These are phyloP conservation scores for Herminia tarsipennalis DNA, from an alignment of 2,888 invertebrate genomes.

Conservation along the genomic window DNA sequence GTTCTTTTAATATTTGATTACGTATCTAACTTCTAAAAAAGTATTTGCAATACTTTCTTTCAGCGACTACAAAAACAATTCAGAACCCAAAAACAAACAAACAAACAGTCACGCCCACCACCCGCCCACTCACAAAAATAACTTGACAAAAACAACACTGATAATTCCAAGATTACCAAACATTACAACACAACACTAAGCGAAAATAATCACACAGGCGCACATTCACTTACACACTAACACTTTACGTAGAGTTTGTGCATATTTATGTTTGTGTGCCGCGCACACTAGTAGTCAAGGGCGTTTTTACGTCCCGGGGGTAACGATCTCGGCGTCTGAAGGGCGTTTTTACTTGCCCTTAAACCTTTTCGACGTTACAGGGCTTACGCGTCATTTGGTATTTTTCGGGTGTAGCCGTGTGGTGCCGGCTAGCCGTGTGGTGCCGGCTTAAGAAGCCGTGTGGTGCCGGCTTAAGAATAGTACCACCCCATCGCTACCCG, in stretches of 20 bases:
- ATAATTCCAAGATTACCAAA: slow-evolving; percentile 1
- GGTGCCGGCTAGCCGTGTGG: too few relatives aligned
- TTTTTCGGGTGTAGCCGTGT: slow-evolving; percentile 6
- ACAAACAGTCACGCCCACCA: neutral
- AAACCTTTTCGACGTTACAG: slow-evolving; percentile 32
- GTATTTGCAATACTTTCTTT: too few relatives aligned
- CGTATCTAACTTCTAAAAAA: too few relatives aligned
- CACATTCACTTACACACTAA: slow-evolving; percentile 7
- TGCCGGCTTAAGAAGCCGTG: too few relatives aligned
- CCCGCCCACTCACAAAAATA: neutral
- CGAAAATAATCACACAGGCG: slow-evolving; percentile 4
- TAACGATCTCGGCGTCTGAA: slow-evolving; percentile 51
- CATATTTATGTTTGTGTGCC: slow-evolving; percentile 21
- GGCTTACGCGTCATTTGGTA: slow-evolving; percentile 12
- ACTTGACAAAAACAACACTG: neutral
- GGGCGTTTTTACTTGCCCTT: slow-evolving; percentile 46
- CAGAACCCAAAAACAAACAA: neutral
- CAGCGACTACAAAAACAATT: too few relatives aligned
- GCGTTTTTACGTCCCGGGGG: slow-evolving; percentile 32
- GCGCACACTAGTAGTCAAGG: slow-evolving; percentile 31
- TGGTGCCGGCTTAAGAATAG: too few relatives aligned
- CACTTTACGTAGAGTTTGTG: slow-evolving; percentile 13
- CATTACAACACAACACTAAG: slow-evolving; percentile 9
- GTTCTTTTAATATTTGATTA: too few relatives aligned
- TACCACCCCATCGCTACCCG: too few relatives aligned